Evolutionary conservation across 2,797 vertebrate species (phyloP), one percentile per base, ranked within the genome.

Genomic region (Poeciliopsis turneri): DNA sequence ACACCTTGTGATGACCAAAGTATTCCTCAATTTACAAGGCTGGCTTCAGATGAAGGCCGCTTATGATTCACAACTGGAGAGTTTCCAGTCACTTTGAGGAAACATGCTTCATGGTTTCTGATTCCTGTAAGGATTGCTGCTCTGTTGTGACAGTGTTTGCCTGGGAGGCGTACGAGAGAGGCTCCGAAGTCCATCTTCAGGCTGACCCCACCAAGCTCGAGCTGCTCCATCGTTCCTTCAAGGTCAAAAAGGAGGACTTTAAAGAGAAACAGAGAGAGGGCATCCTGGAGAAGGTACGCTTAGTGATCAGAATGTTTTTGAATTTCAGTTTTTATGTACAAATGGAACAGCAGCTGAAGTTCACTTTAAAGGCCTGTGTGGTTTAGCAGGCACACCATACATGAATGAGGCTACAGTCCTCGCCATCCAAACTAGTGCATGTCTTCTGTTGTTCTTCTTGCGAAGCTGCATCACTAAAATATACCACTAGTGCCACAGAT

Each of bases 131-230:
- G 80, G 13, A 68, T 20, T 39, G 2, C 49, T 5, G 2, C 5
- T 75, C 12, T 83, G 39, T 61, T 66, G 18, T 84, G 36, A 9
- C 88, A 99, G 98, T 99, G 89, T 99, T 99, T 94, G 98, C 98
- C 10, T 99, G 98, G 98, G 98, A 99, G 93, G 98, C 98, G 66
- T 99, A 99, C 77, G 98, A 99, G 90, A 98, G 97, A 88, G 98
- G 98, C 64, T 98, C 98, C 1, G 98, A 99, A 89, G 98, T 99
- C 81, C 98, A 99, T 92, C 97, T 99, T 66, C 98, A 99, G 90
- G 98, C 98, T 0, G 98, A 99, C 86, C 98, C 98, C 73, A 99
- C 98, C 75, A 99, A 99, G 85, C 94, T 99, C 72, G 98, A 99
- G 90, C 95, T 99, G 78, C 94, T 99, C 55, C 97, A 98, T 87